A percentile compares a stretch with the other conserved stretches of the same genome.
Conservation (phyloP, 2,888 invertebrate species). For the Troilus luridus region DNA sequence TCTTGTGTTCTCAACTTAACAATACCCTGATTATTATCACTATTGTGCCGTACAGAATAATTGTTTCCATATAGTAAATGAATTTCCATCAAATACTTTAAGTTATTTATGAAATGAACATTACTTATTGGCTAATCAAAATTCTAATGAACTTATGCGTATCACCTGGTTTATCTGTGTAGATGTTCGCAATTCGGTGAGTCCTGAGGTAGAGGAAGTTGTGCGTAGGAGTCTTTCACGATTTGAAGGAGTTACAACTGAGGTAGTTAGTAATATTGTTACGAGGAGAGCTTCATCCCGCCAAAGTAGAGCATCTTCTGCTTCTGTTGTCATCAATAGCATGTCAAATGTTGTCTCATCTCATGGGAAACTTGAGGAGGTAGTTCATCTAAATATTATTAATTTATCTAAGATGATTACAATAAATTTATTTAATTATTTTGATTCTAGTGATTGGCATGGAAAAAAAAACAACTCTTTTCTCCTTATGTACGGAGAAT, state of each 20-base stretch:
- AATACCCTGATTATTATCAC: too few species aligned
- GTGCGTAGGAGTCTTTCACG: constrained; percentile 48
- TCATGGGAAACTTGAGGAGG: background rate
- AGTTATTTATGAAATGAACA: background rate
- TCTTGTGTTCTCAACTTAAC: too few species aligned
- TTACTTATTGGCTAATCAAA: background rate
- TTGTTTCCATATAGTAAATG: too few species aligned
- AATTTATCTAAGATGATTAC: background rate
- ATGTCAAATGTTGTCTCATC: background rate
- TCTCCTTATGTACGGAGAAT: too few species aligned
- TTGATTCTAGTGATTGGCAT: too few species aligned
- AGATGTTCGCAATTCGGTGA: constrained; percentile 48
- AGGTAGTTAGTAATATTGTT: background rate
- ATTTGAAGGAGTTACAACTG: constrained; percentile 41
- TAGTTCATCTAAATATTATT: background rate
- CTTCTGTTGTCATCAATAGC: background rate
- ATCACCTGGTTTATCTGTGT: background rate
- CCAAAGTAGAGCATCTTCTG: constrained; percentile 19
- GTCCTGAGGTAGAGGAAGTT: constrained; percentile 48
- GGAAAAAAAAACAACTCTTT: too few species aligned
- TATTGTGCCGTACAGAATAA: too few species aligned
- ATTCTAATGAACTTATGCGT: background rate
- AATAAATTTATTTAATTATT: too few species aligned
- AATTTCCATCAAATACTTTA: too few species aligned
- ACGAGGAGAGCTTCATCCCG: background rate